These are phyloP conservation scores for Tyrannus savana DNA, from an alignment of 2,113 vertebrate genomes.

Conservation along the genomic window DNA sequence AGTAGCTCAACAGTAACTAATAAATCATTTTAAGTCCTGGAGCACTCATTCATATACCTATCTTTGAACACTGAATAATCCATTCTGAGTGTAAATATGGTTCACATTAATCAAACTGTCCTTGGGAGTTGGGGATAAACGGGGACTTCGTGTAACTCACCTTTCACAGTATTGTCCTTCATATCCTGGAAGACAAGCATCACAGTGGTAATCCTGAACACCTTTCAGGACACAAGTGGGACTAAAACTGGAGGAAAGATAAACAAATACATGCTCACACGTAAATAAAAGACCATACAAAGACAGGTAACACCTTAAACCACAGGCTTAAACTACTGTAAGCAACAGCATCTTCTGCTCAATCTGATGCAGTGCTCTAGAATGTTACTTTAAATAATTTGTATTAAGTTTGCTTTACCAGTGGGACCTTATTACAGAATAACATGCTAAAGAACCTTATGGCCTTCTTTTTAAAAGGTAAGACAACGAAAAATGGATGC, in stretches of 20 bases:
- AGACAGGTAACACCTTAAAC: neutral
- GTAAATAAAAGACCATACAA: neutral
- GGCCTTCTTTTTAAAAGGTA: neutral
- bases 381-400: neutral
- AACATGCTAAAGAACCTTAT: neutral
- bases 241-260: slow-evolving; percentile 85
- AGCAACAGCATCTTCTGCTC: neutral
- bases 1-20: neutral
- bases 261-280: neutral
- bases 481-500: neutral
- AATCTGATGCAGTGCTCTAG: neutral
- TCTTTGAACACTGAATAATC: neutral
- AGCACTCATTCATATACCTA: neutral
- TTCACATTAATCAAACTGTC: neutral
- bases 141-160: slow-evolving; percentile 50
- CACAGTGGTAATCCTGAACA: slow-evolving; percentile 80
- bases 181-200: slow-evolving; percentile 85
- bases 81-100: fast-evolving
- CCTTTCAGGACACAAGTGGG: slow-evolving; percentile 85
- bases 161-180: slow-evolving; percentile 92
- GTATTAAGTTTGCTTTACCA: neutral
- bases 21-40: neutral
- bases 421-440: neutral
- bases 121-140: neutral
- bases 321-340: neutral